Conservation (phyloP, 1,140 invertebrate species). For the Trichonephila clavata region DNA sequence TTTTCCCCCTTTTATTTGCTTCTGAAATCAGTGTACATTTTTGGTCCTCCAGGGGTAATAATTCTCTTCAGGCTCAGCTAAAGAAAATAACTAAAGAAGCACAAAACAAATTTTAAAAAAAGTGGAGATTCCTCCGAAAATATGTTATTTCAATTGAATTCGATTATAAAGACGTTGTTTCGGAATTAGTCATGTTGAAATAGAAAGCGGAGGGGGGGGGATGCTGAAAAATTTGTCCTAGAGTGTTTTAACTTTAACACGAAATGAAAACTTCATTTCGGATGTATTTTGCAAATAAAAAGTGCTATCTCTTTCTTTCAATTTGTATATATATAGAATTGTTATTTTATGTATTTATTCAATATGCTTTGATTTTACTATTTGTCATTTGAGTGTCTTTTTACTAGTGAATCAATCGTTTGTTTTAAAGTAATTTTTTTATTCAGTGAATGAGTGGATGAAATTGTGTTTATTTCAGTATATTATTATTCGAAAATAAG, state of each 20-base stretch:
- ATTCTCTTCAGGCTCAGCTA: conserved; percentile 15
- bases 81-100: not conserved
- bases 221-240: not conserved
- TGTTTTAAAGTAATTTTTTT: not conserved
- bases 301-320: not conserved
- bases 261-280: not conserved
- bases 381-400: not conserved
- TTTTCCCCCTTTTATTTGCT: not conserved
- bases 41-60: conserved; percentile 56
- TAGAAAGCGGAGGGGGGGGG: not conserved
- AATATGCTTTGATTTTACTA: not conserved
- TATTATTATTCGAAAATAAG: not conserved
- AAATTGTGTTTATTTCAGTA: not conserved
- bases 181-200: conserved; percentile 41
- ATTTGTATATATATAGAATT: not conserved
- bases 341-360: not conserved
- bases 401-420: not conserved
- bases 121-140: not conserved
- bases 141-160: conserved; percentile 51
- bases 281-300: conserved; percentile 21
- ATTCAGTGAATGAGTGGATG: not conserved
- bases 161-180: conserved; percentile 65
- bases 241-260: conserved; percentile 8
- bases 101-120: conserved; percentile 45
- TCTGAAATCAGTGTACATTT: conserved; percentile 53